phyloP scores from a whole-genome alignment of 2,797 vertebrate species.

The Rhynchotus rufescens region DNA sequence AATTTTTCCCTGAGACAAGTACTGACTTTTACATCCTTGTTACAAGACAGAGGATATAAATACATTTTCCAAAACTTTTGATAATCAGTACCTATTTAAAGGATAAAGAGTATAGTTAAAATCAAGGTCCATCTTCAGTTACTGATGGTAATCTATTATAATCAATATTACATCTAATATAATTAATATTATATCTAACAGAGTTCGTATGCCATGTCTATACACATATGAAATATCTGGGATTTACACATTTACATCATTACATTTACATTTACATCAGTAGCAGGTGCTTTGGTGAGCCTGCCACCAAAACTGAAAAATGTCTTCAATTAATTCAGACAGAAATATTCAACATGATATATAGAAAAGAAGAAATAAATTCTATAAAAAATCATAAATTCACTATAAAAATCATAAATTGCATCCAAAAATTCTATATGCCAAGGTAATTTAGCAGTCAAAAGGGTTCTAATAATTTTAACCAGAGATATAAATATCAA shows the following conservation, averaged over 20 bases:
- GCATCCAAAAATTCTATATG: neutral
- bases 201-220: neutral
- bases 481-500: neutral
- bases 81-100: neutral
- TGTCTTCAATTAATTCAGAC: neutral
- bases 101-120: neutral
- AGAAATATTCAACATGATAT: neutral
- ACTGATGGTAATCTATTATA: neutral
- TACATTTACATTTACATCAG: neutral
- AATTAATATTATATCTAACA: neutral
- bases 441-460: neutral
- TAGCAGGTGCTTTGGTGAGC: neutral
- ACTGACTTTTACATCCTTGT: neutral
- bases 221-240: neutral
- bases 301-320: neutral
- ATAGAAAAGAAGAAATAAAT: neutral
- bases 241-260: neutral
- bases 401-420: neutral
- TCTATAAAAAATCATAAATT: neutral
- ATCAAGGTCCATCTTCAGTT: neutral
- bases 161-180: neutral
- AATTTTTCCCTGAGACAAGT: neutral
- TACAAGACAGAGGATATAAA: neutral
- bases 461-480: fast-evolving
- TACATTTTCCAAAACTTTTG: neutral